Percentiles rank a stretch among this genome's conserved stretches.
Evolutionary conservation across 1,140 invertebrate genomes (phyloP).

Genomic region (Drosophila takahashii): DNA sequence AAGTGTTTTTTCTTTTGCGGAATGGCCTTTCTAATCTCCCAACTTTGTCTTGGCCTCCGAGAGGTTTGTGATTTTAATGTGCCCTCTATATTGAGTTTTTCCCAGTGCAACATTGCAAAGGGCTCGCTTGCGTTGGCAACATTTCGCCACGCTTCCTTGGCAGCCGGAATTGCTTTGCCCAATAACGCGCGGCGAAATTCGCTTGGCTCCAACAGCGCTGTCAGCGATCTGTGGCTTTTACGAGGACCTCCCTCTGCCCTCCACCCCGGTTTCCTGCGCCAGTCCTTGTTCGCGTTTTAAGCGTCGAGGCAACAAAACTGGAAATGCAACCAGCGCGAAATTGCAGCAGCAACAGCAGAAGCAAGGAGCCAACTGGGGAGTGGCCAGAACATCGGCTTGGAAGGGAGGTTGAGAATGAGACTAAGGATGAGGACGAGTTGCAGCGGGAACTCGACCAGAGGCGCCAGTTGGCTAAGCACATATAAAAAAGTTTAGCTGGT

Average conservation of each 20-base stretch:
- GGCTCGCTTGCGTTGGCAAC: conserved; percentile 48
- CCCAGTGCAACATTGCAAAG: conserved; percentile 60
- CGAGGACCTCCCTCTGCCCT: conserved; percentile 30
- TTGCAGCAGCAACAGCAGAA: conserved; percentile 51
- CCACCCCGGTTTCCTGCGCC: not conserved
- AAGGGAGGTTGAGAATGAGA: too few relatives aligned
- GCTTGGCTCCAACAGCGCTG: conserved; percentile 71
- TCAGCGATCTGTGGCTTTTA: conserved; percentile 80
- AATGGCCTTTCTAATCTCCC: not conserved
- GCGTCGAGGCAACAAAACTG: conserved; percentile 65
- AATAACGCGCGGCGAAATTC: conserved; percentile 74
- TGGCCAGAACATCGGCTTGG: conserved; percentile 7
- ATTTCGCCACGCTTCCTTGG: conserved; percentile 72
- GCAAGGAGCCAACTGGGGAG: conserved; percentile 34
- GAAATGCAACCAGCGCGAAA: conserved; percentile 80
- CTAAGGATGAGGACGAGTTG: not conserved
- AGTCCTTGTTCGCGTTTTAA: conserved; percentile 42
- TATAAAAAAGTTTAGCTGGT: conserved; percentile 81
- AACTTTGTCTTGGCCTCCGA: not conserved
- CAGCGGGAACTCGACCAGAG: conserved; percentile 22
- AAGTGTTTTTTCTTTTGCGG: not conserved
- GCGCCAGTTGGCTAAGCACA: conserved; percentile 79
- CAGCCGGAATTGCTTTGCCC: conserved; percentile 68
- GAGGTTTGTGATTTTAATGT: conserved; percentile 6
- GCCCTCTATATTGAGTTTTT: conserved; percentile 30